These are phyloP conservation scores for Tinea pellionella DNA, from an alignment of 2,888 invertebrate species.

Conservation along the genomic window DNA sequence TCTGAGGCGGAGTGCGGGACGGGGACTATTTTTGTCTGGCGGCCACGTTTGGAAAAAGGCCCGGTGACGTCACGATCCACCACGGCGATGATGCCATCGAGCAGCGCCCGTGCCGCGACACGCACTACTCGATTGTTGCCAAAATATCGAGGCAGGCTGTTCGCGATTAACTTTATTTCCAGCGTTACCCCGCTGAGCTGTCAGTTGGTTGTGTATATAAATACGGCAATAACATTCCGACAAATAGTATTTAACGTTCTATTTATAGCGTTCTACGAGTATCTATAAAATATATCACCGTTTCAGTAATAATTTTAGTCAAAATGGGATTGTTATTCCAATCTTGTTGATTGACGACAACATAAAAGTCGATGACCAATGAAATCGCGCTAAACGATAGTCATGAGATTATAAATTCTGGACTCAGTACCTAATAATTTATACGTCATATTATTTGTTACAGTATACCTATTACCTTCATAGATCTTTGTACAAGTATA, in stretches of 20 bases:
- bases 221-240: background rate
- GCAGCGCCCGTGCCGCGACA: conserved; percentile 46
- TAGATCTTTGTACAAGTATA: background rate
- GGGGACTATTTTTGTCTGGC: conserved; percentile 69
- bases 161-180: conserved; percentile 60
- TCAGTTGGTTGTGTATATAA: background rate
- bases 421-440: no score
- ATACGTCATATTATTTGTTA: background rate
- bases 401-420: no score
- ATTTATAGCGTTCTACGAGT: no score
- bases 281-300: no score
- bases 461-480: background rate
- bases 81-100: conserved; percentile 66
- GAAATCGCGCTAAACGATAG: no score
- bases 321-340: background rate
- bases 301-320: no score
- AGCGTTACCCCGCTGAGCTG: conserved; percentile 39
- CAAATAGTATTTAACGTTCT: background rate
- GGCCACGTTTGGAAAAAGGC: conserved; percentile 68
- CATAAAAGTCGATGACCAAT: no score
- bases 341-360: no score
- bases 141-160: conserved; percentile 58
- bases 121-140: conserved; percentile 43
- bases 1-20: conserved; percentile 41
- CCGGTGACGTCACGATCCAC: conserved; percentile 64